These are phyloP conservation scores for Cyprinodon tularosa DNA, from an alignment of 2,113 vertebrate genomes.

Conservation along the genomic window DNA sequence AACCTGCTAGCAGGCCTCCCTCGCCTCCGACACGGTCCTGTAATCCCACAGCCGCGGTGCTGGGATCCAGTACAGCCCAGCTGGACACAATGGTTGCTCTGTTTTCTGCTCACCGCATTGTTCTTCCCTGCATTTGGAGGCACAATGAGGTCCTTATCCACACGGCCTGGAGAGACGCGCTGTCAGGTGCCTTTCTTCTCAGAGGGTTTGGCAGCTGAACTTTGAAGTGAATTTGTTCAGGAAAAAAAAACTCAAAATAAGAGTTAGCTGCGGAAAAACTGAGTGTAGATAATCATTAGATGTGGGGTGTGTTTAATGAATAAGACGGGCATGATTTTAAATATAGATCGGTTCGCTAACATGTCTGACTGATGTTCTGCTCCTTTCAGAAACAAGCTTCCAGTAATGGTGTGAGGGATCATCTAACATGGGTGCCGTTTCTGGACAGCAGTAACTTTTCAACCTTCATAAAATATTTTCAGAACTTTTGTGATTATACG, in stretches of 20 bases:
- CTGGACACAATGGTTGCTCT: constrained; percentile 73
- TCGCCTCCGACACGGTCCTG: constrained; percentile 35
- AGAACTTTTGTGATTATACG: too few relatives aligned
- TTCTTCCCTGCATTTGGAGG: constrained; percentile 47
- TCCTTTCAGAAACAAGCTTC: not conserved
- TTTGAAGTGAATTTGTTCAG: not conserved
- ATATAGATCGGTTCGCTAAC: not conserved
- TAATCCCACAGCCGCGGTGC: constrained; percentile 44
- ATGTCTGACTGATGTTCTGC: not conserved
- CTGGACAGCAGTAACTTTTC: too few relatives aligned
- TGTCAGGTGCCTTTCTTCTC: constrained; percentile 69
- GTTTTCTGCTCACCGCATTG: constrained; percentile 66
- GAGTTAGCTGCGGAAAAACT: not conserved
- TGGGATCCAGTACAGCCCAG: constrained; percentile 66
- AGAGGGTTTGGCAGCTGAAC: constrained; percentile 12
- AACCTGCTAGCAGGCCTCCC: constrained; percentile 43
- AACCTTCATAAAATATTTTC: too few relatives aligned
- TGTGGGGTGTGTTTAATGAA: not conserved
- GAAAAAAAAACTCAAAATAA: not conserved
- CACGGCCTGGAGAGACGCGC: constrained; percentile 13
- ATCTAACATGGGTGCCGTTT: too few relatives aligned
- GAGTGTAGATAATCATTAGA: too few relatives aligned
- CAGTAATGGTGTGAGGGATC: too few relatives aligned
- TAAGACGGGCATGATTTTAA: not conserved
- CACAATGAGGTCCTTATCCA: constrained; percentile 76